Evolutionary conservation across 2,888 invertebrate species (phyloP).

Genomic region (Diaprepes abbreviatus): DNA sequence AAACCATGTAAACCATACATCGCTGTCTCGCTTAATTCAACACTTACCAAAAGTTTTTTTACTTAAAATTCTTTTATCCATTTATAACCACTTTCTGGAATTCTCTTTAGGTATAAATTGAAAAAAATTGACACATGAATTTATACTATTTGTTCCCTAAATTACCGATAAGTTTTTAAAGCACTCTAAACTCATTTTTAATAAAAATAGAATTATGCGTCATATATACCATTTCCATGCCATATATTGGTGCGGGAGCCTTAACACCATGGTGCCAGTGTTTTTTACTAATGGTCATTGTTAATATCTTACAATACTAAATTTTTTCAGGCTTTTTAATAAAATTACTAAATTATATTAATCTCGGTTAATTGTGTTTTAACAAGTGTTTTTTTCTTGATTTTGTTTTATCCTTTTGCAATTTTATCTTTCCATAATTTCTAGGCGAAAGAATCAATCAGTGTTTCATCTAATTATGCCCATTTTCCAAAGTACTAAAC

Average conservation of each 20-base stretch:
- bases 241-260: slow-evolving; percentile 35
- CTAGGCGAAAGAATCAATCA: too few species aligned
- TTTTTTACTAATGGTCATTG: slow-evolving; percentile 46
- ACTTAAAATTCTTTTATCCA: too few species aligned
- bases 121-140: too few species aligned
- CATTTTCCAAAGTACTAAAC: too few species aligned
- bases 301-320: slow-evolving; percentile 31
- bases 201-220: slow-evolving; percentile 5
- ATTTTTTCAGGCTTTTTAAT: slow-evolving; percentile 36
- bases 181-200: slow-evolving; percentile 4
- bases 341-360: slow-evolving; percentile 40
- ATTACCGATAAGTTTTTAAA: background rate
- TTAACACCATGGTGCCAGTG: slow-evolving; percentile 41
- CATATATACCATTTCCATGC: slow-evolving; percentile 3
- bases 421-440: too few species aligned
- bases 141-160: too few species aligned
- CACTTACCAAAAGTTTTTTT: too few species aligned
- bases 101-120: too few species aligned
- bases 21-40: too few species aligned
- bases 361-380: slow-evolving; percentile 15
- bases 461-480: too few species aligned
- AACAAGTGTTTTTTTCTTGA: background rate
- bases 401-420: background rate
- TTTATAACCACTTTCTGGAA: too few species aligned
- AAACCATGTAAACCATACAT: too few species aligned